phyloP scores from a whole-genome alignment of 2,888 invertebrate genomes.

The Campaea margaritaria region DNA sequence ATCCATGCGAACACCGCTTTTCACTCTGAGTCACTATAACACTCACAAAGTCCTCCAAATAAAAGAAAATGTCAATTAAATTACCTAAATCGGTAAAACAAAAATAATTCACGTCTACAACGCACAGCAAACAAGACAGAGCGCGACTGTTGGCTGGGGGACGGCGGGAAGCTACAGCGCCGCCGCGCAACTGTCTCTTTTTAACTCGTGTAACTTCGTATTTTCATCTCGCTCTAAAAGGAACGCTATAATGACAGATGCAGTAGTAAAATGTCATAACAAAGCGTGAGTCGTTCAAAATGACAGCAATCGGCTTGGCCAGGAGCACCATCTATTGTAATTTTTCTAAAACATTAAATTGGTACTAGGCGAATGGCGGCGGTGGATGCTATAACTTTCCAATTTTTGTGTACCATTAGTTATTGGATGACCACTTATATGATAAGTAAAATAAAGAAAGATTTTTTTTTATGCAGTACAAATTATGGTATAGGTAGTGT shows the following conservation, averaged over 20 bases:
- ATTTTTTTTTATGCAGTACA: too few relatives aligned
- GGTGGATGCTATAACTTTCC: too few relatives aligned
- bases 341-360: constrained; percentile 35
- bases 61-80: constrained; percentile 40
- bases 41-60: constrained; percentile 47
- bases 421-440: too few relatives aligned
- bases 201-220: constrained; percentile 45
- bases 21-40: constrained; percentile 57
- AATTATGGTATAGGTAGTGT: too few relatives aligned
- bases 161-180: constrained; percentile 81
- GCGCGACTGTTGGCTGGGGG: constrained; percentile 77
- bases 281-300: constrained; percentile 72
- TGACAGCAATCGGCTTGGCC: constrained; percentile 38
- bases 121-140: constrained; percentile 74
- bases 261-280: constrained; percentile 76
- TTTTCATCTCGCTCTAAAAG: constrained; percentile 57
- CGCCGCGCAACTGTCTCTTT: constrained; percentile 71
- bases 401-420: too few relatives aligned
- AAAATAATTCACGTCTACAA: constrained; percentile 63
- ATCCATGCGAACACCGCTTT: constrained; percentile 71
- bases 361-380: too few relatives aligned
- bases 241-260: constrained; percentile 72
- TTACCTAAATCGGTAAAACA: constrained; percentile 50
- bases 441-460: too few relatives aligned
- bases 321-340: constrained; percentile 61